Percentiles rank a stretch among this genome's conserved stretches.
Evolutionary conservation across 2,113 vertebrate genomes (phyloP).

Genomic region (Seriola quinqueradiata): DNA sequence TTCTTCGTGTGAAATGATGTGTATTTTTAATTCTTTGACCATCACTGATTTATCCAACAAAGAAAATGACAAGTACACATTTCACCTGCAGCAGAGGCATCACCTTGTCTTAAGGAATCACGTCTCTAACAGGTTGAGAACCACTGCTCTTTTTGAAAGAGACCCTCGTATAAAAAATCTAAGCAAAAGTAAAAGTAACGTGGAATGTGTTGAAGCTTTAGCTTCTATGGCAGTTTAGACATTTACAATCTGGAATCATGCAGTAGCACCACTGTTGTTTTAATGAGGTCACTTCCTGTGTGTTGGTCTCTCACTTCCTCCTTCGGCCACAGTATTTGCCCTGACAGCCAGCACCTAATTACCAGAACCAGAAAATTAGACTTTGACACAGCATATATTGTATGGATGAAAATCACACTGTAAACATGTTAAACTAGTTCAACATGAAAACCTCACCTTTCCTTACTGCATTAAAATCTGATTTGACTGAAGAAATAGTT

Average conservation of each 20-base stretch:
- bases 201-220: constrained; percentile 57
- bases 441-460: too few species aligned
- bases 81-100: background rate
- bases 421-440: background rate
- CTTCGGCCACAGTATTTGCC: constrained; percentile 93
- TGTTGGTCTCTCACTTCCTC: constrained; percentile 90
- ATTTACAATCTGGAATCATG: constrained; percentile 91
- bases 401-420: background rate
- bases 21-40: background rate
- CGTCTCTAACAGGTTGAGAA: constrained; percentile 28
- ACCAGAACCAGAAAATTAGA: constrained; percentile 6
- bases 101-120: background rate
- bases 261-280: constrained; percentile 95
- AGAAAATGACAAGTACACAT: background rate
- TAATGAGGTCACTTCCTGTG: constrained; percentile 90
- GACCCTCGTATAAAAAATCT: constrained; percentile 1
- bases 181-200: constrained; percentile 28
- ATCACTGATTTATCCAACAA: background rate
- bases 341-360: constrained; percentile 87
- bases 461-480: too few species aligned
- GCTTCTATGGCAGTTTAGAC: constrained; percentile 71
- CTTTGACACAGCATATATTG: background rate
- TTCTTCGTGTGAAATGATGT: background rate
- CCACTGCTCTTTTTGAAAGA: constrained; percentile 64
- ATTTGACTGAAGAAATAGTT: too few species aligned